Evolutionary conservation across 1,140 invertebrate genomes (phyloP).

Genomic region (Drosophila varians): DNA sequence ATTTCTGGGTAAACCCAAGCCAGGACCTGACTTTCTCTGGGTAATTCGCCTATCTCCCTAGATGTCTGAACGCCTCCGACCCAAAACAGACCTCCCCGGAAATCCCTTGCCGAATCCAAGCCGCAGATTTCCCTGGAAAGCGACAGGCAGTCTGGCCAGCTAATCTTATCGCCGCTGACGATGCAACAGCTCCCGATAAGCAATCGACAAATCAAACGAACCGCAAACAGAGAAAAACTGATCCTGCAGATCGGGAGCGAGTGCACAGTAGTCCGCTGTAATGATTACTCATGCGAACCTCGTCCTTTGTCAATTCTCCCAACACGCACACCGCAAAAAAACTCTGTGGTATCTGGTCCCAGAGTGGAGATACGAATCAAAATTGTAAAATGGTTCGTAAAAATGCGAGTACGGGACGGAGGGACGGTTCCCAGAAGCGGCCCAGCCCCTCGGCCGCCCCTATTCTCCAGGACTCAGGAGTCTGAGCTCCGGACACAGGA

Average conservation of each 20-base stretch:
- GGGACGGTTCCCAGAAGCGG: conserved; percentile 36
- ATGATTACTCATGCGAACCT: conserved; percentile 59
- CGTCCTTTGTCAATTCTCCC: conserved; percentile 56
- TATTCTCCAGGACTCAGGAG: conserved; percentile 4
- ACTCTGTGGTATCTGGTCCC: neutral
- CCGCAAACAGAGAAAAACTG: conserved; percentile 41
- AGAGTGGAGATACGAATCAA: conserved; percentile 65
- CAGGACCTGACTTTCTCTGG: conserved; percentile 9
- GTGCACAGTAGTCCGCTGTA: conserved; percentile 63
- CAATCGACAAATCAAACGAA: conserved; percentile 62
- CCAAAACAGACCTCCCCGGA: conserved; percentile 42
- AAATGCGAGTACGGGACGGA: conserved; percentile 49
- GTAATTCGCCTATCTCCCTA: conserved; percentile 23
- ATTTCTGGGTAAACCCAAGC: neutral
- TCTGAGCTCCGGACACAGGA: neutral
- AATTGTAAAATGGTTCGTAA: conserved; percentile 78
- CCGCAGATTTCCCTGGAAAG: conserved; percentile 48
- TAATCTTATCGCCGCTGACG: conserved; percentile 57
- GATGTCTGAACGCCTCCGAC: conserved; percentile 42
- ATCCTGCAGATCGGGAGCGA: conserved; percentile 12
- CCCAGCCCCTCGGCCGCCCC: conserved; percentile 10
- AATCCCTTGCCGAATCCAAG: conserved; percentile 15
- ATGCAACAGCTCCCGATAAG: conserved; percentile 51
- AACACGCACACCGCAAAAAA: conserved; percentile 70
- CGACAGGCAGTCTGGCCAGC: conserved; percentile 64